Base-by-base conservation (phyloP, 1,140 invertebrate species). In the Bombus haemorrhoidalis region DNA sequence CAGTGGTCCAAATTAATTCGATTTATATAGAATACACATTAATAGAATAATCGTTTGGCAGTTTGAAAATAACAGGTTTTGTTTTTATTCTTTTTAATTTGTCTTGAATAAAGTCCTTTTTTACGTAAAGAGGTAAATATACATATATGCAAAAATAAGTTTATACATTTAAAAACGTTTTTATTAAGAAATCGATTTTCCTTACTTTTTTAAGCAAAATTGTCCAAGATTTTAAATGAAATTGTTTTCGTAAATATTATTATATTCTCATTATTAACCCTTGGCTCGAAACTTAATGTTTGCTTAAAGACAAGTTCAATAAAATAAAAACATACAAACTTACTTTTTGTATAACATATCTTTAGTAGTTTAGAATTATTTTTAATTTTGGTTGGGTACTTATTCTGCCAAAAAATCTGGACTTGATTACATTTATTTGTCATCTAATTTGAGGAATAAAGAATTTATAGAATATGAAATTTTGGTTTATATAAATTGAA, bases 1-100 rank as follows among this genome's bases (percentile, higher is more conserved):
- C 74, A 83, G 87, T 76, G 81, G 80, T 83, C 80, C 85, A 89
- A 89, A 89, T 89, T 89, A 89, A 73, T 82, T 89, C 66, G 80
- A 59, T 78, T 39, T 81, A 89, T 83, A 89, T 81, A 89, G 41
- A 34, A 53, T 72, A 75, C 62, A 77, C n/a, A 78, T 83, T 62
- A 32, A 71, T 71, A 85, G 39, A 72, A 75, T 76, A 53, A 43
- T 72, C 22, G 32, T 81, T 86, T 86, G 34, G 57, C 18, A 81
- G 57, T 22, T 43, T 89, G 62, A 18, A 86, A 74, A 76, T 86
- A 66, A 39, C 59, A 32, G 43, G 10, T 74, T 72, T 83, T 76
- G 32, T 69, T 86, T 79, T 57, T 73, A 28, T 41, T 37, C 28
- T 74, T 57, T n/a, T 37, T 25, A 25, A 39, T 66, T 43, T 59